Conservation (phyloP, 1,140 invertebrate species). For the Micrasema longulum region DNA sequence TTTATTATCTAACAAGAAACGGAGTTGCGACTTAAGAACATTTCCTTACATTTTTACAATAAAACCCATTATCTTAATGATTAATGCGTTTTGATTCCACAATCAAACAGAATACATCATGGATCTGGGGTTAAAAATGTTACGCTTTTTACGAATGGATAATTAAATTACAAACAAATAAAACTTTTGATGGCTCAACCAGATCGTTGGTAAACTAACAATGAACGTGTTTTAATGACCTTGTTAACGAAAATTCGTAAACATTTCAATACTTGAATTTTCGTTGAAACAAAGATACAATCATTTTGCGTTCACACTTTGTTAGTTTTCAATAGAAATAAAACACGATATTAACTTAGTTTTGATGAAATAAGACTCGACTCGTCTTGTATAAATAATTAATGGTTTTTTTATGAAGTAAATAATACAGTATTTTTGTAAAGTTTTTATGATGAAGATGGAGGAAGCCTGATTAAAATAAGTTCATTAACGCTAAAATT, state of each 20-base stretch:
- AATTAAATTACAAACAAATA: conserved; percentile 34
- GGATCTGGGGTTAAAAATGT: conserved; percentile 8
- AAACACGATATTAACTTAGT: too few species aligned
- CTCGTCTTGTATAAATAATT: too few species aligned
- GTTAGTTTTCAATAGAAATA: too few species aligned
- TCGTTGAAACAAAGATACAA: conserved; percentile 17
- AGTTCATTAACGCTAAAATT: too few species aligned
- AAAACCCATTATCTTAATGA: conserved; percentile 35
- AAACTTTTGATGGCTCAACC: conserved; percentile 5
- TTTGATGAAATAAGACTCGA: too few species aligned
- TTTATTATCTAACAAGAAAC: conserved; percentile 1
- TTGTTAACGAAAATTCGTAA: conserved; percentile 32
- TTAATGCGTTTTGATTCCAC: conserved; percentile 28
- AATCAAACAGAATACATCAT: neutral
- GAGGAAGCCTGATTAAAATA: too few species aligned
- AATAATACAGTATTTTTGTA: too few species aligned
- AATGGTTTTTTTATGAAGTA: too few species aligned
- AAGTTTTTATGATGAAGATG: too few species aligned
- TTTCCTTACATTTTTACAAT: conserved; percentile 5
- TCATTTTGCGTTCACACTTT: neutral
- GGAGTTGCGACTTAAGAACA: neutral
- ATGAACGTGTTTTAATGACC: conserved; percentile 37
- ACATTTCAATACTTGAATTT: conserved; percentile 28
- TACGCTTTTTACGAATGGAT: conserved; percentile 10
- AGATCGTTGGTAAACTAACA: conserved; percentile 34